Conservation (phyloP, 2,888 invertebrate species). For the Rhabditophanes sp. region DNA sequence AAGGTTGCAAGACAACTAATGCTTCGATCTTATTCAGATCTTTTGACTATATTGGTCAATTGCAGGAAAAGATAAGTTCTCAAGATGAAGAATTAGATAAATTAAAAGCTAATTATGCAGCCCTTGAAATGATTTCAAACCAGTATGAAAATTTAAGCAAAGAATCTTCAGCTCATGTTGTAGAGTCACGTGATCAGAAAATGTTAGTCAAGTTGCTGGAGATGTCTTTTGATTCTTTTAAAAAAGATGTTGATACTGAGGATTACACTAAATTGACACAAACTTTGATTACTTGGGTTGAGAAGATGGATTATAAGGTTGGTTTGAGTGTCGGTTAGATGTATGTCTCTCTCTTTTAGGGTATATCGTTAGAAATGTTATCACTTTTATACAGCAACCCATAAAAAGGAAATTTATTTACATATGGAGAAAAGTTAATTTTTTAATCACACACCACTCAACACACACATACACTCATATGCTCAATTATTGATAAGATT, state of each 20-base stretch:
- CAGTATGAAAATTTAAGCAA: slow-evolving; percentile 32
- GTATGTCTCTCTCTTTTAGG: too few species aligned
- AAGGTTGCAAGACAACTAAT: slow-evolving; percentile 43
- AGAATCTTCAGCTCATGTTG: slow-evolving; percentile 5
- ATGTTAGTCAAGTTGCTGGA: slow-evolving; percentile 30
- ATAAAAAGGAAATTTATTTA: slow-evolving; percentile 1
- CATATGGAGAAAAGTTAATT: not conserved
- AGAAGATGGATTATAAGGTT: slow-evolving; percentile 7
- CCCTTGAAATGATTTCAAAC: slow-evolving; percentile 37
- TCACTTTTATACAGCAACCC: too few species aligned
- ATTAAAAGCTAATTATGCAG: slow-evolving; percentile 18
- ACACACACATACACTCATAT: too few species aligned
- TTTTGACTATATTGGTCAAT: slow-evolving; percentile 35
- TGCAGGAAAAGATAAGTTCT: slow-evolving; percentile 20
- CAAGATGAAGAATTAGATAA: slow-evolving; percentile 24
- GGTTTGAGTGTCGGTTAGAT: too few species aligned
- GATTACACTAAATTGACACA: slow-evolving; percentile 30
- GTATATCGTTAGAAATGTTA: too few species aligned
- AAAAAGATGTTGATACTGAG: slow-evolving; percentile 22
- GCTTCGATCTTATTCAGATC: slow-evolving; percentile 42
- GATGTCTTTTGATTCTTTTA: slow-evolving; percentile 31
- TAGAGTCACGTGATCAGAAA: not conserved
- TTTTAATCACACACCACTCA: too few species aligned
- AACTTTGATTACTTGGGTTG: slow-evolving; percentile 11
- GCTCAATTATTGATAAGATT: too few species aligned